Conservation (phyloP, 2,888 invertebrate species). For the Hecatera dysodea region DNA sequence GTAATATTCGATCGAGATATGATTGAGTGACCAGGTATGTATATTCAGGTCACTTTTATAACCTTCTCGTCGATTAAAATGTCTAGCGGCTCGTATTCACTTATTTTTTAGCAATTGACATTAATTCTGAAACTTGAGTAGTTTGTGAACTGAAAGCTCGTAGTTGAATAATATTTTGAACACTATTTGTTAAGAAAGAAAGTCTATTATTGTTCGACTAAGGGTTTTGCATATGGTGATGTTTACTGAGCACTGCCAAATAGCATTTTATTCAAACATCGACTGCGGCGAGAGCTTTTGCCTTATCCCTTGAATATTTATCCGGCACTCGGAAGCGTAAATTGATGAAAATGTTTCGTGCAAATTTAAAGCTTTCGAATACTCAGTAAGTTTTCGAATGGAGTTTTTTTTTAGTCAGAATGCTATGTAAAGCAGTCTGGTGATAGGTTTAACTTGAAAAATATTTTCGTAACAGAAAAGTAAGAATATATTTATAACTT, state of each 20-base stretch:
- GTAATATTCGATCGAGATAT: too few relatives aligned
- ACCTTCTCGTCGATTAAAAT: too few relatives aligned
- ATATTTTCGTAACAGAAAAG: too few relatives aligned
- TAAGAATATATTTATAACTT: too few relatives aligned
- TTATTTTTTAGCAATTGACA: not conserved
- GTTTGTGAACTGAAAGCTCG: not conserved
- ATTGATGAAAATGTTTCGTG: not conserved
- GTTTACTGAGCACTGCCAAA: constrained; percentile 4
- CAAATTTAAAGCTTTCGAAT: not conserved
- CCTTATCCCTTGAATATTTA: constrained; percentile 46
- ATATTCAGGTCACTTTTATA: too few relatives aligned
- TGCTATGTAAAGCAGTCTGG: too few relatives aligned
- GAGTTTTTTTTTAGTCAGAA: too few relatives aligned
- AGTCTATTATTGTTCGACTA: not conserved
- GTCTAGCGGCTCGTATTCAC: too few relatives aligned
- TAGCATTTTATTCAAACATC: constrained; percentile 28
- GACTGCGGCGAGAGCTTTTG: constrained; percentile 31
- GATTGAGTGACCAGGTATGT: too few relatives aligned
- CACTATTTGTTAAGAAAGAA: not conserved
- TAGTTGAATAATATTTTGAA: not conserved
- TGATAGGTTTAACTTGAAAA: too few relatives aligned
- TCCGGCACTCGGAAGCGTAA: constrained; percentile 23
- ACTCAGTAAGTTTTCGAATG: too few relatives aligned
- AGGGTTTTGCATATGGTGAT: not conserved
- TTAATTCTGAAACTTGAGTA: constrained; percentile 1